A percentile compares a stretch with the other conserved stretches of the same genome.
These are phyloP conservation scores for Chrysotoxum bicinctum DNA, from an alignment of 2,888 invertebrate genomes.

Conservation along the genomic window DNA sequence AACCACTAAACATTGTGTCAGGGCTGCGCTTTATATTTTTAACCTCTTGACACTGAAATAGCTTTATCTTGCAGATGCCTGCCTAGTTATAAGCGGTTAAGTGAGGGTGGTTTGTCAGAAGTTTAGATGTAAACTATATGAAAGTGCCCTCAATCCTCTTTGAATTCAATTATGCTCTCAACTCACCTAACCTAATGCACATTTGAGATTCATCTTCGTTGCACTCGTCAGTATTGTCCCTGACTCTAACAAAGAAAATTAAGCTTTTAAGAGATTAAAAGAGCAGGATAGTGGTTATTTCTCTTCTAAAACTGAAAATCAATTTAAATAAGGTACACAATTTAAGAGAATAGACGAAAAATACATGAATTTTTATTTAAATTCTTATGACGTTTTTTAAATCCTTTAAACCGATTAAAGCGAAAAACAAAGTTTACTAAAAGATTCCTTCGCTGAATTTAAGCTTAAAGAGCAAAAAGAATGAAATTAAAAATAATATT, in stretches of 20 bases:
- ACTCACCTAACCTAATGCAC: slow-evolving; percentile 21
- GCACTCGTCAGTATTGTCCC: background rate
- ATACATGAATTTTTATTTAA: background rate
- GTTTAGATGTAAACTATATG: slow-evolving; percentile 49
- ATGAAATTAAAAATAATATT: too few relatives aligned
- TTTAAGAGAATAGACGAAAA: background rate
- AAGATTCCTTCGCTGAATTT: too few relatives aligned
- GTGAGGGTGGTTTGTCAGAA: slow-evolving; percentile 31
- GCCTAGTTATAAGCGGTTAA: slow-evolving; percentile 3
- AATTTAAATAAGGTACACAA: background rate
- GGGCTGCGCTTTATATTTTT: slow-evolving; percentile 46
- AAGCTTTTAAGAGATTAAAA: slow-evolving; percentile 21
- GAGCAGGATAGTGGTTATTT: background rate
- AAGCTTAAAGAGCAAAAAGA: too few relatives aligned
- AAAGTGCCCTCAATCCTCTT: slow-evolving; percentile 31
- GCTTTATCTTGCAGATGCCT: slow-evolving; percentile 48
- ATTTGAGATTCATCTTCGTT: background rate
- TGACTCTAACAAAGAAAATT: background rate
- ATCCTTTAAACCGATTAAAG: background rate
- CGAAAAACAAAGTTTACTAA: too few relatives aligned
- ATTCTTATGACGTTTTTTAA: background rate
- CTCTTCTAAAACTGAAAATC: background rate
- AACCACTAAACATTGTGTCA: slow-evolving; percentile 31
- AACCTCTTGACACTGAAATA: slow-evolving; percentile 66
- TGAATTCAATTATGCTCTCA: slow-evolving; percentile 60